phyloP scores from a whole-genome alignment of 1,140 invertebrate species.

The Hycleus phaleratus region DNA sequence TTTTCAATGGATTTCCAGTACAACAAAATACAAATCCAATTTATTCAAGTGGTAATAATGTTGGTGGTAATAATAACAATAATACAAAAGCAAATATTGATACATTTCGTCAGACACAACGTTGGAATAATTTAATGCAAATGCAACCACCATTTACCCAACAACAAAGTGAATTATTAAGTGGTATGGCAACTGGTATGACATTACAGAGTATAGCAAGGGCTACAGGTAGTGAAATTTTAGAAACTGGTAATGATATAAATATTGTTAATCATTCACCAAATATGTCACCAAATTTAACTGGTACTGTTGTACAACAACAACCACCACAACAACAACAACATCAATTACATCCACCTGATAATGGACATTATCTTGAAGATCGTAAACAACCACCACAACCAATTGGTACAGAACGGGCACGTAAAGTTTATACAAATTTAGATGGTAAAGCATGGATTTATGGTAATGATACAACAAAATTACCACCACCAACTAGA shows the following conservation, averaged over 20 bases:
- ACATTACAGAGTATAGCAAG: slow-evolving; percentile 42
- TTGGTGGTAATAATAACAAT: slow-evolving; percentile 13
- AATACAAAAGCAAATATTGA: slow-evolving; percentile 3
- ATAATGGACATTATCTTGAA: slow-evolving; percentile 35
- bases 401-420: slow-evolving; percentile 68
- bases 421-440: slow-evolving; percentile 52
- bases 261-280: slow-evolving; percentile 44
- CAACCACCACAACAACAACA: slow-evolving; percentile 18
- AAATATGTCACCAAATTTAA: slow-evolving; percentile 53
- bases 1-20: slow-evolving; percentile 31
- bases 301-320: slow-evolving; percentile 24
- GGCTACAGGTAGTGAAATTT: slow-evolving; percentile 45
- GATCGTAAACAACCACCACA: slow-evolving; percentile 66
- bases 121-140: slow-evolving; percentile 29
- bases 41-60: slow-evolving; percentile 8
- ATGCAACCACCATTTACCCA: slow-evolving; percentile 30
- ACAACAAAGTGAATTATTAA: slow-evolving; percentile 31
- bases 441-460: slow-evolving; percentile 53
- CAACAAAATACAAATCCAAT: slow-evolving; percentile 22
- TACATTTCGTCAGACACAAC: slow-evolving; percentile 14
- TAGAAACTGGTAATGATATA: slow-evolving; percentile 44
- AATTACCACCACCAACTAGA: slow-evolving; percentile 34
- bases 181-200: slow-evolving; percentile 36
- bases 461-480: slow-evolving; percentile 44
- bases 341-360: slow-evolving; percentile 11